Conservation (phyloP, 1,140 invertebrate genomes). For the Alviniconcha marisindica region DNA sequence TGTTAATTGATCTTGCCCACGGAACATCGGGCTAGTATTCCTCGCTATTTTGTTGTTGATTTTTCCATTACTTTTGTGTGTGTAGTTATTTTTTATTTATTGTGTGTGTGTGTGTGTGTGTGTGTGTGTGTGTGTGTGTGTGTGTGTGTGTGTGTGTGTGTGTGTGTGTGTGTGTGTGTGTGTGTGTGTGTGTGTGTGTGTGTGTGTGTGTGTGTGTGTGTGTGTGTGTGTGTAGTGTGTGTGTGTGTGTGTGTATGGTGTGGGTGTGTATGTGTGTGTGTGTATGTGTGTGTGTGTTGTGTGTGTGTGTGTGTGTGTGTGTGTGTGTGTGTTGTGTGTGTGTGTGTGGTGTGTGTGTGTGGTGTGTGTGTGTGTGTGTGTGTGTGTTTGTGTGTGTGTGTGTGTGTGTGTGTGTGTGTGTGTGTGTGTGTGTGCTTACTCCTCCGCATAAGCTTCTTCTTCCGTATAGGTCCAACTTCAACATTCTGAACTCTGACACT, state of each 20-base stretch:
- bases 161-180: background rate
- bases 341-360: too few species aligned
- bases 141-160: background rate
- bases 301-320: background rate
- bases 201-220: background rate
- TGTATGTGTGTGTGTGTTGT: background rate
- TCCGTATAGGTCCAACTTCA: too few species aligned
- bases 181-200: background rate
- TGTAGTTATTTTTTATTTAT: background rate
- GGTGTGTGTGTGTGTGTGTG: too few species aligned
- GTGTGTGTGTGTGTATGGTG: too few species aligned
- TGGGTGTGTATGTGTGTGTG: background rate
- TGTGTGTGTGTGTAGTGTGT: too few species aligned
- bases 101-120: conserved; percentile 5
- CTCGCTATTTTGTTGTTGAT: too few species aligned
- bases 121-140: background rate
- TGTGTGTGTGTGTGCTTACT: background rate
- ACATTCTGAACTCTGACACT: too few species aligned
- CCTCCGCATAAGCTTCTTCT: too few species aligned
- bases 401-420: conserved; percentile 2
- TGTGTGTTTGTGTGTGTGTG: background rate
- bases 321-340: too few species aligned
- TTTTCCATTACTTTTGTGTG: too few species aligned
- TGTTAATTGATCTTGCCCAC: too few species aligned
- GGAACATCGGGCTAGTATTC: too few species aligned